Evolutionary conservation across 1,140 invertebrate species (phyloP).

Genomic region (Kradibia gibbosae): DNA sequence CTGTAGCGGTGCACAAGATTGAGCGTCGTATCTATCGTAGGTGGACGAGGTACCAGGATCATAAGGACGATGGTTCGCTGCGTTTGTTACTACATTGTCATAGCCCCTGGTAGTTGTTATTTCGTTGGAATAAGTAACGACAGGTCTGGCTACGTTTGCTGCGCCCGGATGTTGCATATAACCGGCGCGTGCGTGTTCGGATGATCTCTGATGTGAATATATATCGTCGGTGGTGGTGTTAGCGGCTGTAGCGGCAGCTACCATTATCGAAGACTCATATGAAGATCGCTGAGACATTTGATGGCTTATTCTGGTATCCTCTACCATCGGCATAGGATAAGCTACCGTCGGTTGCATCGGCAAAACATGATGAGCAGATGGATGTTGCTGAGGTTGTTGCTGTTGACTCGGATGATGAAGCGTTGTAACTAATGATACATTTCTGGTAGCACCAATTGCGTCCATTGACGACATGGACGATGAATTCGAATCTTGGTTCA

Average conservation of each 20-base stretch:
- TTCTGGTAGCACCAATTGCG: conserved; percentile 71
- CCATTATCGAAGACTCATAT: conserved; percentile 76
- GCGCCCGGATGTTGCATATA: conserved; percentile 70
- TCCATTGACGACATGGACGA: conserved; percentile 83
- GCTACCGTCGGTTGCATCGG: conserved; percentile 69
- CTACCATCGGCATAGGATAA: conserved; percentile 71
- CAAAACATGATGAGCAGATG: conserved; percentile 62
- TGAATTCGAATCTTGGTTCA: conserved; percentile 82
- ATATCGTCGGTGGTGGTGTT: conserved; percentile 62
- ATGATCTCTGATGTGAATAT: conserved; percentile 65
- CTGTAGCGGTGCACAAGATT: conserved; percentile 75
- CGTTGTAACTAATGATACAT: conserved; percentile 63
- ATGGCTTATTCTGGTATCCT: conserved; percentile 72
- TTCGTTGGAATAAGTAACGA: conserved; percentile 78
- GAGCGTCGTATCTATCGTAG: conserved; percentile 82
- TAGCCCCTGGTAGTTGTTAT: conserved; percentile 73
- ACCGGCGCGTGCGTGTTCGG: conserved; percentile 66
- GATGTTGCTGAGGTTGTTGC: conserved; percentile 60
- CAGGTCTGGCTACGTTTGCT: conserved; percentile 74
- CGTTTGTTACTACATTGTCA: conserved; percentile 71
- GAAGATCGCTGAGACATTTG: conserved; percentile 77
- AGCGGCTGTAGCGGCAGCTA: conserved; percentile 66
- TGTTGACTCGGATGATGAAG: conserved; percentile 70
- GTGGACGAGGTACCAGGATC: conserved; percentile 77
- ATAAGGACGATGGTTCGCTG: conserved; percentile 74